A percentile compares a stretch with the other conserved stretches of the same genome.
Conservation (phyloP, 2,797 vertebrate species). For the Liparis tanakae region DNA sequence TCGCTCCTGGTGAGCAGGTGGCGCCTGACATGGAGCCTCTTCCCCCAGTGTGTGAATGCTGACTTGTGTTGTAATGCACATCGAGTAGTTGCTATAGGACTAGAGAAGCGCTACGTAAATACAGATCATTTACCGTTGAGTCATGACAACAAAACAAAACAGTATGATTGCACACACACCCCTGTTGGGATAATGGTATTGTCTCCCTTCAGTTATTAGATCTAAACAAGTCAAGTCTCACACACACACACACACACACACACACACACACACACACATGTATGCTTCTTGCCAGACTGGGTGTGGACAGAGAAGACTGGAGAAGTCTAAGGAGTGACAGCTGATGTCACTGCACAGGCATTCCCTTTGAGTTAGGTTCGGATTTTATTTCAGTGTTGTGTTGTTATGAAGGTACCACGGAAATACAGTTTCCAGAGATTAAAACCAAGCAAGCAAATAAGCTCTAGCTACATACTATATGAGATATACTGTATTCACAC, state of each 20-base stretch:
- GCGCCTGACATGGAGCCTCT: neutral
- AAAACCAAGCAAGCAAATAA: neutral
- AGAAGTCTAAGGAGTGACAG: conserved; percentile 1
- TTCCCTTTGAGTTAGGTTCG: neutral
- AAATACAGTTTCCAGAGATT: neutral
- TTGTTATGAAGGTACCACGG: neutral
- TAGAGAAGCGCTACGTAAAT: neutral
- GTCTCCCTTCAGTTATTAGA: neutral
- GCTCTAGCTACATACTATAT: neutral
- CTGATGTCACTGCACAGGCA: conserved; percentile 7
- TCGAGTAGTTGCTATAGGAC: neutral
- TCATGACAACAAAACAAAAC: conserved; percentile 22
- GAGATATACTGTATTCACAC: neutral
- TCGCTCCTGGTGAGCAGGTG: neutral
- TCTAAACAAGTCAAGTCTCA: neutral
- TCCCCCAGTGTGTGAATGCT: neutral
- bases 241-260: neutral
- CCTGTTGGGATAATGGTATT: neutral
- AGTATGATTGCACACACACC: conserved; percentile 17
- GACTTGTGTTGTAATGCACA: neutral
- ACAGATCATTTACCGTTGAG: neutral
- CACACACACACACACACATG: neutral
- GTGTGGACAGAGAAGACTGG: conserved; percentile 14
- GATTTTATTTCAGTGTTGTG: neutral
- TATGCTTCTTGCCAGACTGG: conserved; percentile 15